Base-by-base conservation (phyloP, 2,113 vertebrate genomes). In the Mola mola region DNA sequence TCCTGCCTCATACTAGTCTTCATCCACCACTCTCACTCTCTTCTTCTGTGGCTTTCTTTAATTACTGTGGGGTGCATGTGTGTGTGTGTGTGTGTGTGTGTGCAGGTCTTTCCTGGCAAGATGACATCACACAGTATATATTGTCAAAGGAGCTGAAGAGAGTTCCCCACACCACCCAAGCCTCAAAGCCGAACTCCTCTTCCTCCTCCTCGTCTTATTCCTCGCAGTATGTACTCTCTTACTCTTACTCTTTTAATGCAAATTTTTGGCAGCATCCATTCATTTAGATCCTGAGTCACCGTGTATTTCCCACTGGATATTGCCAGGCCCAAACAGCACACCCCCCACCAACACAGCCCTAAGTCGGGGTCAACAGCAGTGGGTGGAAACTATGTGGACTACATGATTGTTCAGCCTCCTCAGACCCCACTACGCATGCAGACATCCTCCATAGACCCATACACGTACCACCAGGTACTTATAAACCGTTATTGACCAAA, bases 141-240 rank as follows among this genome's bases (percentile, higher is more conserved):
- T 94, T 99, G 82, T 94, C 96, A 1, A 95, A 95, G 90, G 96
- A 98, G 91, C 94, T 99, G 92, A 95, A 94, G 20, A 93, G 94
- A 42, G 94, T 99, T 58, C 96, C 96, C 6, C 94, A 93, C 34
- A 90, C 93, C 48, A 82, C 62, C 7, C 52, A 66, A 0, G 24
- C 76, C 9, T 57, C 63, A 1, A 89, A 85, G 40, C 75, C 85
- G 2, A 81, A 67, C 61, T 34, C 79, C 19, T 73, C 82, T 2
- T 78, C 79, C 5, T 44, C 74, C 6, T 47, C 73, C 6, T 70
- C 73, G 2, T 51, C 74, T 17, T 67, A 81, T 53, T 50, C 20
- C 2, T 51, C 67, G 20, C 82, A 86, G 88, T 89, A 63, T 89
- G 88, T 58, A 7, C 1, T 21, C 46, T 55, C 6, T 0, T 17